These are phyloP conservation scores for Oreochromis niloticus DNA, from an alignment of 2,113 vertebrate species.

Conservation along the genomic window DNA sequence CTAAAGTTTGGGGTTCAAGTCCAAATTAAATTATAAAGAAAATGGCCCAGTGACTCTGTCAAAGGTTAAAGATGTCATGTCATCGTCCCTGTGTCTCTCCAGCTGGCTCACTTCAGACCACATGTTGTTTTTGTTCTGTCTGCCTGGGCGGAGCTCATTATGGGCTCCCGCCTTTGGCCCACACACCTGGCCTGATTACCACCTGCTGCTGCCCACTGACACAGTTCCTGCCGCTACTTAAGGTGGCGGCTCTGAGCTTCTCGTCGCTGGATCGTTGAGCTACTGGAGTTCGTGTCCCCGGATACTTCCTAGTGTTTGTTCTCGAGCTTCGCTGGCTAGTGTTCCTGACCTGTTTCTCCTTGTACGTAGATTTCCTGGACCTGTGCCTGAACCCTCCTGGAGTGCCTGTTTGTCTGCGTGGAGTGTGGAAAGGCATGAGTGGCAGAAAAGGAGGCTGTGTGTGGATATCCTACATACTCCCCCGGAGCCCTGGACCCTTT, in stretches of 20 bases:
- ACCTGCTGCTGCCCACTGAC: not conserved
- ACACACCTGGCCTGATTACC: not conserved
- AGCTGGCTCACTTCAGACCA: not conserved
- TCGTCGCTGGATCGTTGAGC: not conserved
- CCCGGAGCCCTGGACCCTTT: not conserved
- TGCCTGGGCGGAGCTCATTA: not conserved
- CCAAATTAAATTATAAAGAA: not conserved
- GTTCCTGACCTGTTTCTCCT: not conserved
- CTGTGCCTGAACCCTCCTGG: not conserved
- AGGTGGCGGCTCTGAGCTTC: not conserved
- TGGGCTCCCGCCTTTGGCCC: not conserved
- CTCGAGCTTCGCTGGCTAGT: fast-evolving
- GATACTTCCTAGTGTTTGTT: not conserved
- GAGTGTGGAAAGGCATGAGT: not conserved
- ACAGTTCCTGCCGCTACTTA: not conserved
- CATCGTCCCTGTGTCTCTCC: not conserved
- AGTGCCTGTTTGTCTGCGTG: not conserved
- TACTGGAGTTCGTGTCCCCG: not conserved
- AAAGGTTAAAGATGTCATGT: not conserved
- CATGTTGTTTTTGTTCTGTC: not conserved
- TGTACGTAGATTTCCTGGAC: not conserved
- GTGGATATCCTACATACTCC: not conserved
- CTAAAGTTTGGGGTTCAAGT: not conserved
- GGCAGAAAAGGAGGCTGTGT: not conserved
- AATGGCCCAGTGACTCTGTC: fast-evolving